A percentile compares a stretch with the other conserved stretches of the same genome.
phyloP scores from a whole-genome alignment of 2,888 invertebrate genomes.

The Lithophane semibrunnea region DNA sequence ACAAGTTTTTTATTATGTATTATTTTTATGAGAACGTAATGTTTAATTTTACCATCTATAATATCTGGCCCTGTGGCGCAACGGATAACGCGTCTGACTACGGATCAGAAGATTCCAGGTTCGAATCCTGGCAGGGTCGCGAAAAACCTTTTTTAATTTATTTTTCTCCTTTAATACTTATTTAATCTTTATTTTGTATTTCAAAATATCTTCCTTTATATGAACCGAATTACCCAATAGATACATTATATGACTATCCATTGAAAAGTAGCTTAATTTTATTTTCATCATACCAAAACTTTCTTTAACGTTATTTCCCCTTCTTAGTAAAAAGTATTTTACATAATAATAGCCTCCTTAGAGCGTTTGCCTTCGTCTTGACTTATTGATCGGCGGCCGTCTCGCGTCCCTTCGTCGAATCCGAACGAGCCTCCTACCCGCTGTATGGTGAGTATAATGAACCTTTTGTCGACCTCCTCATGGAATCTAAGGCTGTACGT shows the following conservation, averaged over 20 bases:
- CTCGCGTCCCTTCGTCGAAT: constrained; percentile 34
- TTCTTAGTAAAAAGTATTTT: neutral
- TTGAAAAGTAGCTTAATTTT: neutral
- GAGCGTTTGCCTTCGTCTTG: constrained; percentile 46
- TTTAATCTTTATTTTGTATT: neutral
- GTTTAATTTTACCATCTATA: constrained; percentile 58
- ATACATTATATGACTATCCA: neutral
- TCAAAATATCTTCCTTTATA: neutral
- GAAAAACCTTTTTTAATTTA: constrained; percentile 13
- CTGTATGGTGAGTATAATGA: constrained; percentile 26
- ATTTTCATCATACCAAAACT: neutral
- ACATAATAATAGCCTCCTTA: constrained; percentile 1
- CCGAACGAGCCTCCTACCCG: constrained; percentile 21
- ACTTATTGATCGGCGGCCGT: constrained; percentile 63
- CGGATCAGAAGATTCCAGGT: constrained; percentile 93
- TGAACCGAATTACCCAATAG: neutral
- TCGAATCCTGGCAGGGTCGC: constrained; percentile 92
- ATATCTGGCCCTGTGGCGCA: constrained; percentile 91
- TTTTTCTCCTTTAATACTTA: neutral
- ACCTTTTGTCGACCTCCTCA: constrained; percentile 26
- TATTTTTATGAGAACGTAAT: neutral
- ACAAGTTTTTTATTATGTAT: neutral
- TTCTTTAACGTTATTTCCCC: neutral
- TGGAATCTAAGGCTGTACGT: neutral
- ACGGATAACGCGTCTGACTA: constrained; percentile 93